Base-by-base conservation (phyloP, 2,888 invertebrate genomes). In the Papilio gigon region DNA sequence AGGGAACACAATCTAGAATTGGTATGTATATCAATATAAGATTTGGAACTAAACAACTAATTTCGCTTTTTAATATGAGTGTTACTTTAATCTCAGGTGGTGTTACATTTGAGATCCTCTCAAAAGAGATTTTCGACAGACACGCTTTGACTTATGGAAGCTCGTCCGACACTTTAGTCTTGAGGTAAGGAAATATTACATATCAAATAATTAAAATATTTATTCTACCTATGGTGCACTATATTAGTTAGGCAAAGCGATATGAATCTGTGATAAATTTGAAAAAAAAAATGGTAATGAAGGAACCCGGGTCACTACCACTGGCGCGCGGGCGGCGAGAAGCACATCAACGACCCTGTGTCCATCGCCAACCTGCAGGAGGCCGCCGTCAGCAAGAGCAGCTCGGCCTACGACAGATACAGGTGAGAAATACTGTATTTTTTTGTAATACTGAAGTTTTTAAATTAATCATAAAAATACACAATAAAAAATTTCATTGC, bases 271-370 rank as follows among this genome's bases (percentile, higher is more conserved):
- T n/a, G n/a, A n/a, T n/a, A n/a, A n/a, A 14, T 9, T 20, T 11
- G 17, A 4, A 53, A 58, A 33, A 33, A 58, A 58, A 9, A 17
- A 37, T 37, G 12, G 53, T 14, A 94, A 42, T 89, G 94, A 68
- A 94, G 97, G 69, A 98, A 98, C 85, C 98, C 98, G 12, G 99
- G 99, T 8, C 95, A 95, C 79, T 99, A 97, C 86, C 98, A 99
- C 87, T 99, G 99, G 99, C 94, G 99, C 77, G 95, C 96, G 72
- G 98, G 98, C 17, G 99, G 99, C 2, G 99, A 99, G 92, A 97
- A 97, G 76, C 99, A 99, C 88, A 95, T 99, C 80, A 99, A 99
- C 86, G 99, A 99, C 82, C 99, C 99, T 0, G 92, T 95, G 76
- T 95, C 96, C 73, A 95, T 94, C 81, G 94, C 94, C 35, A 93